A percentile compares a stretch with the other conserved stretches of the same genome.
phyloP scores from a whole-genome alignment of 1,140 invertebrate species.

The Delia radicum region DNA sequence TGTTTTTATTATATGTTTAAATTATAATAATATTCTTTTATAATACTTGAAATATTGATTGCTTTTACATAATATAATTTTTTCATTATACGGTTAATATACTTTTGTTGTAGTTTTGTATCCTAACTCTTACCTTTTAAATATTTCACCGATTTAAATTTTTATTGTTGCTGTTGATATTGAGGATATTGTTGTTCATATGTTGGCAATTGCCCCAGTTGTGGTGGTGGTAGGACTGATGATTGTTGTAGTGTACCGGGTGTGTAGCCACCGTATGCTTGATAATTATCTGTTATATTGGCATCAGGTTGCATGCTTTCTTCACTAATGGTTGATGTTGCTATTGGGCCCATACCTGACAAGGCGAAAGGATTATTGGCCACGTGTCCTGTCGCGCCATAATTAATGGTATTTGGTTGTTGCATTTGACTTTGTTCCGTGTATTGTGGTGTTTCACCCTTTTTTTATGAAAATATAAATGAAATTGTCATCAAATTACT shows the following conservation, averaged over 20 bases:
- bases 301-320: constrained; percentile 63
- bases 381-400: constrained; percentile 60
- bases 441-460: constrained; percentile 38
- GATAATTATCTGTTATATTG: constrained; percentile 8
- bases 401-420: constrained; percentile 55
- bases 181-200: constrained; percentile 28
- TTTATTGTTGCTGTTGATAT: constrained; percentile 15
- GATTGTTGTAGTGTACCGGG: constrained; percentile 36
- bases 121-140: not conserved
- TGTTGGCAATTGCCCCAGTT: constrained; percentile 21
- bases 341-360: constrained; percentile 26
- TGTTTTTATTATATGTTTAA: not conserved
- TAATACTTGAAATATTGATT: constrained; percentile 7
- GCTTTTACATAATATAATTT: not conserved
- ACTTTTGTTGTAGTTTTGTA: not conserved
- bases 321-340: constrained; percentile 52
- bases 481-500: not conserved
- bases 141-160: not conserved
- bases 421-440: constrained; percentile 53
- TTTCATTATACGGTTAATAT: not conserved
- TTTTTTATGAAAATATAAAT: not conserved
- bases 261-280: constrained; percentile 39
- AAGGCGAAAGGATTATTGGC: constrained; percentile 65
- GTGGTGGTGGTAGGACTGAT: constrained; percentile 14
- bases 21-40: not conserved